Conservation (phyloP, 1,140 invertebrate genomes). For the Lycorma delicatula region DNA sequence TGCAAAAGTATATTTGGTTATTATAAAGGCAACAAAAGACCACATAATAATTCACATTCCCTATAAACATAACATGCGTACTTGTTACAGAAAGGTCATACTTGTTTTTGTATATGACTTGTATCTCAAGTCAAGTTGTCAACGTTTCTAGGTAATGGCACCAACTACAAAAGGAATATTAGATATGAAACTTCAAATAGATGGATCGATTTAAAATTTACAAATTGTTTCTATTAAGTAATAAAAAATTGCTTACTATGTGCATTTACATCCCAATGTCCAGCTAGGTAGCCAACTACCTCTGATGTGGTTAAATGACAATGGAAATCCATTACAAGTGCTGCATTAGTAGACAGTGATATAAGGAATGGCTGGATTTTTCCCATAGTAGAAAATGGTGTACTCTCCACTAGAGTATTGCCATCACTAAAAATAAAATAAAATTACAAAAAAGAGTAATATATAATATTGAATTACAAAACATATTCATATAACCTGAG, state of each 20-base stretch:
- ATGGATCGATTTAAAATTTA: too few species aligned
- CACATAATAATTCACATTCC: too few species aligned
- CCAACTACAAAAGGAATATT: too few species aligned
- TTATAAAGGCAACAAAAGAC: too few species aligned
- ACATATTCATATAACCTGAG: too few species aligned
- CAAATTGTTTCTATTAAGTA: not conserved
- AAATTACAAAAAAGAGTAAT: not conserved
- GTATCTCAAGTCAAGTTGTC: too few species aligned
- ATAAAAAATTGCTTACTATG: conserved; percentile 62
- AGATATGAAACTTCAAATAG: too few species aligned
- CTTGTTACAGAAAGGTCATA: too few species aligned
- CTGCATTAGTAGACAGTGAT: conserved; percentile 79
- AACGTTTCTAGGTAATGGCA: too few species aligned
- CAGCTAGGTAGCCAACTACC: conserved; percentile 88
- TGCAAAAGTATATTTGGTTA: too few species aligned
- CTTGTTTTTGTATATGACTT: too few species aligned
- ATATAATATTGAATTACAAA: not conserved
- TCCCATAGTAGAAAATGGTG: conserved; percentile 74
- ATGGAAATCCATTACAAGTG: conserved; percentile 85
- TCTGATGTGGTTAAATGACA: conserved; percentile 86
- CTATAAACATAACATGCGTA: too few species aligned
- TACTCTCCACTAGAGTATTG: conserved; percentile 78
- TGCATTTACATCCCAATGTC: conserved; percentile 87
- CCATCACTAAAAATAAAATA: conserved; percentile 58
- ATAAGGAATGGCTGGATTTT: conserved; percentile 89